These are phyloP conservation scores for Caenorhabditis brenneri DNA, from an alignment of 1,140 invertebrate genomes.

Conservation along the genomic window DNA sequence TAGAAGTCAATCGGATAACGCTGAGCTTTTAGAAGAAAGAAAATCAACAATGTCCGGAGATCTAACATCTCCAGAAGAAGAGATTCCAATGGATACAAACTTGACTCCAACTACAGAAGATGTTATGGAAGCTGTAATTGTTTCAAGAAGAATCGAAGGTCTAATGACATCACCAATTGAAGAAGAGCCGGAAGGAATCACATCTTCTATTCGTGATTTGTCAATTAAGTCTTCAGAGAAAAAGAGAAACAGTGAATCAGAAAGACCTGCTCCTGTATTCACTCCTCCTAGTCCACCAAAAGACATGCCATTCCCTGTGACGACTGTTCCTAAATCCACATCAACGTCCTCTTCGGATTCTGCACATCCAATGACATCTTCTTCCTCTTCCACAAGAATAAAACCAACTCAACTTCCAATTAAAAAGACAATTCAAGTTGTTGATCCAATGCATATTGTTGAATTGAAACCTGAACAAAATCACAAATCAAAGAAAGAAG, in stretches of 20 bases:
- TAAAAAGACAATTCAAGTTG: conserved; percentile 19
- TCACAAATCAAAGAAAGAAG: conserved; percentile 23
- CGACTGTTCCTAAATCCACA: conserved; percentile 10
- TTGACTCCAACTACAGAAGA: conserved; percentile 34
- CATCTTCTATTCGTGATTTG: conserved; percentile 27
- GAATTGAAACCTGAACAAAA: conserved; percentile 5
- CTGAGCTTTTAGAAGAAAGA: conserved; percentile 16
- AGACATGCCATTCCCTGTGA: conserved; percentile 2
- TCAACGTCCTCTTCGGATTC: conserved; percentile 8
- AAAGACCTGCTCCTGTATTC: conserved; percentile 31
- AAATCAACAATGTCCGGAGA: conserved; percentile 40
- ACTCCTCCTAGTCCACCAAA: conserved; percentile 32
- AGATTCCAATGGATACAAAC: conserved; percentile 49
- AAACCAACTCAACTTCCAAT: conserved; percentile 23
- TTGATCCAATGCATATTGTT: conserved; percentile 32
- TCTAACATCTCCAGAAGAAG: conserved; percentile 46
- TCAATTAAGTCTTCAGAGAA: neutral
- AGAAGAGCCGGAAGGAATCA: conserved; percentile 24
- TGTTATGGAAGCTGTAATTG: conserved; percentile 14
- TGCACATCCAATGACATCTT: conserved; percentile 1
- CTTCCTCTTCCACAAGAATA: neutral
- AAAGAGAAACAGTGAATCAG: conserved; percentile 15
- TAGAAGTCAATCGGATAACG: conserved; percentile 38
- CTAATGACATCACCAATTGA: conserved; percentile 26
- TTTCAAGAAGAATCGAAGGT: conserved; percentile 23